phyloP scores from a whole-genome alignment of 2,888 invertebrate genomes.

The Ornithoptera alexandrae region DNA sequence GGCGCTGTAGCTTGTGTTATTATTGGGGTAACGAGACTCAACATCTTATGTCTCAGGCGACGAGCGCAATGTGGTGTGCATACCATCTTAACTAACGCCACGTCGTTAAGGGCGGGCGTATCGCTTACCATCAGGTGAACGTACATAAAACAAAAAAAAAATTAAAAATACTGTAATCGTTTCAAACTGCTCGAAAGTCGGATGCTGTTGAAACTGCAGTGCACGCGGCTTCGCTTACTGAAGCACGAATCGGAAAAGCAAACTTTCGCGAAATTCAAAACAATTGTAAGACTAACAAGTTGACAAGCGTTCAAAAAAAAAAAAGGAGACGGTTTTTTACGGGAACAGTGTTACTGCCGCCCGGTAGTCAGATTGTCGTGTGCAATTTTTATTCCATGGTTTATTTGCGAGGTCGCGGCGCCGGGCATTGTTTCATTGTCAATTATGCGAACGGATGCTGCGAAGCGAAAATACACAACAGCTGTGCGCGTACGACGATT shows the following conservation, averaged over 20 bases:
- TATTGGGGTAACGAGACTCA: no score
- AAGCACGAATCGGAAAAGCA: not conserved
- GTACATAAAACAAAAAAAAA: no score
- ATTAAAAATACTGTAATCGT: no score
- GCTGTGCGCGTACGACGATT: conserved; percentile 8
- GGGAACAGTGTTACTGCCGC: conserved; percentile 22
- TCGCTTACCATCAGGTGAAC: no score
- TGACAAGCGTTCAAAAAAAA: conserved; percentile 11
- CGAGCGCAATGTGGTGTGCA: no score
- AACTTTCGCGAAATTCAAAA: conserved; percentile 11
- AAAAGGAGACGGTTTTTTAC: conserved; percentile 14
- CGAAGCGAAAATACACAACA: conserved; percentile 22
- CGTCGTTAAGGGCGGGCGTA: no score
- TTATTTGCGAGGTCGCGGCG: conserved; percentile 17
- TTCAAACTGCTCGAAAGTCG: no score
- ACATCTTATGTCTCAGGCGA: no score
- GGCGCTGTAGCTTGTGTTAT: no score
- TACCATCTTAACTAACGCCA: no score
- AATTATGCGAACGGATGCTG: conserved; percentile 24
- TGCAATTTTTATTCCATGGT: conserved; percentile 28
- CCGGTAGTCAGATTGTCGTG: conserved; percentile 25
- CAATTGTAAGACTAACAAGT: conserved; percentile 27
- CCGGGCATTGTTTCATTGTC: conserved; percentile 24
- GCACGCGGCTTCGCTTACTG: no score
- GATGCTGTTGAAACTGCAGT: no score